Evolutionary conservation across 35 echinoderm and acorn worm species (phyloP), one percentile per base, ranked within the genome.

Genomic region (Amphiura filiformis): DNA sequence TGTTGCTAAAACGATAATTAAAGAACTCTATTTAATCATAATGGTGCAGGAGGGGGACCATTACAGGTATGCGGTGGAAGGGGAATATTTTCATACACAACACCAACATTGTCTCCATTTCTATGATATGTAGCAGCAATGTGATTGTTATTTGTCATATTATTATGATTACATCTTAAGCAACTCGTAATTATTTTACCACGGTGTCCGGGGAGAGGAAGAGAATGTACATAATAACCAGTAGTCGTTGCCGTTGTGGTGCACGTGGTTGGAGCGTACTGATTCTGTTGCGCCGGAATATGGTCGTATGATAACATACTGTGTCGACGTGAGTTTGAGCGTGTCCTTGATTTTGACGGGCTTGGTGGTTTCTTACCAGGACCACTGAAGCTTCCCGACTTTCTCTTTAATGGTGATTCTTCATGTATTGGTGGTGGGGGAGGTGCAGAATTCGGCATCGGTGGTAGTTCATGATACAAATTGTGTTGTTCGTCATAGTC

Each of bases 381-480:
- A 34, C 76, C 78, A 38, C 38, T 77, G 39, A n/a, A 76, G 40
- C 33, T 78, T 37, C 22, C 37, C 39, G n/a, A 56, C 28, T 37
- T 76, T 13, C 0, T 70, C 37, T 34, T 70, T 70, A 12, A 78
- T 37, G 12, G 85, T 38, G 30, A 39, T 41, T 7, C 65, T 38
- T 12, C 36, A 37, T 32, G 65, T 33, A 39, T 56, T 56, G 65
- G 82, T 20, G 34, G 81, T 15, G 89, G 65, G 37, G 41, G 70
- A 11, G 81, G 38, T 35, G 42, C 78, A 32, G 79, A 39, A 75
- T 13, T 76, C 26, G 26, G 85, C 85, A 77, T 76, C 1, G 89
- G 89, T 5, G 81, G 89, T 14, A 91, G 38, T 47, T 91, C 82
- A n/a, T 91, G 89, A 82, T 91, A 91, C 61, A 85, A 38, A 47